Conservation (phyloP, 2,888 invertebrate genomes). For the Eristalis tenax region DNA sequence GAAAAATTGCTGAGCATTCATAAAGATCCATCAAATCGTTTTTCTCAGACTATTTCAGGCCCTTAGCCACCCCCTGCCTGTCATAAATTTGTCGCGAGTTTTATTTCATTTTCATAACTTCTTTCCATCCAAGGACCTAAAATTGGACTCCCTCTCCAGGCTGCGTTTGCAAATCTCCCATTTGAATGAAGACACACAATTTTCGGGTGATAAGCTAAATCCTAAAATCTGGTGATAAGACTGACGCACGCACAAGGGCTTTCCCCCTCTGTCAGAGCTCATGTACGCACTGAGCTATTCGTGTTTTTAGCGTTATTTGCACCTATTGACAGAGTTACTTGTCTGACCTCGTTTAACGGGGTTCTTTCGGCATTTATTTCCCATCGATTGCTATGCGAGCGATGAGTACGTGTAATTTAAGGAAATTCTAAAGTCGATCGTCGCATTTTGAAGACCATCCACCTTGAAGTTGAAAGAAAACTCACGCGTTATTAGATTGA, state of each 20-base stretch:
- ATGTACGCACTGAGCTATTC: not conserved
- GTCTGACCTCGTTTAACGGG: not conserved
- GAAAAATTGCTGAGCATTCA: no score
- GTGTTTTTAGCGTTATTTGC: not conserved
- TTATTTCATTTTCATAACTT: no score
- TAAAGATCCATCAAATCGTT: no score
- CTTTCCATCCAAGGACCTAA: no score
- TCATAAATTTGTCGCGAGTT: no score
- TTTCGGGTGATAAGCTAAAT: not conserved
- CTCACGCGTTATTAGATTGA: not conserved
- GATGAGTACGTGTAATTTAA: not conserved
- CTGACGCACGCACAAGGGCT: not conserved
- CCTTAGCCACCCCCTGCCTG: no score
- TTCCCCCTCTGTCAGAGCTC: not conserved
- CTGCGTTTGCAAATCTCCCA: not conserved
- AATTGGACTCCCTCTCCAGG: not conserved
- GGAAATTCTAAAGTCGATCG: not conserved
- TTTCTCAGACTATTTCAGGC: no score
- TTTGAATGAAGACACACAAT: not conserved
- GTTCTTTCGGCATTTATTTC: not conserved
- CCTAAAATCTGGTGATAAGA: not conserved
- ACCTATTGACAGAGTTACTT: not conserved
- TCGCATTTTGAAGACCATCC: not conserved
- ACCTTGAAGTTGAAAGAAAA: not conserved
- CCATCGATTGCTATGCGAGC: not conserved